Evolutionary conservation across 2,888 invertebrate genomes (phyloP).

Genomic region (Lingula anatina): DNA sequence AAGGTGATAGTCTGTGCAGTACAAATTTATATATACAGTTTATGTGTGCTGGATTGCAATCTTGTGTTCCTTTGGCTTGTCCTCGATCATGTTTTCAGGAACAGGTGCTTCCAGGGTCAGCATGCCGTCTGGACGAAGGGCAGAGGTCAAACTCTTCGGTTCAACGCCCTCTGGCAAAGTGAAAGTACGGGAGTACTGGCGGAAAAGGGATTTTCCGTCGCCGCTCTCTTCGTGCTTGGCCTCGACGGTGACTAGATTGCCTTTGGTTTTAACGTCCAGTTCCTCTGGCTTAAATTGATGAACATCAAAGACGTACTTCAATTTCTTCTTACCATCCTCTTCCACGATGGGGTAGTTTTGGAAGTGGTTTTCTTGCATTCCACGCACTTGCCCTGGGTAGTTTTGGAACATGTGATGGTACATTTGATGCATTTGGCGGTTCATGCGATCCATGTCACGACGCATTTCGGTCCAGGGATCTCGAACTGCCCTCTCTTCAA

Average conservation of each 20-base stretch:
- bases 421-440: slow-evolving; percentile 16
- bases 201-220: slow-evolving; percentile 92
- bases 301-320: slow-evolving; percentile 94
- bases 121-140: slow-evolving; percentile 92
- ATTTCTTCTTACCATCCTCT: slow-evolving; percentile 72
- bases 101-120: slow-evolving; percentile 94
- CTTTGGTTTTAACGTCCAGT: slow-evolving; percentile 96
- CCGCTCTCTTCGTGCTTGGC: slow-evolving; percentile 98
- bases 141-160: slow-evolving; percentile 92
- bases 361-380: slow-evolving; percentile 23
- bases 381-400: neutral
- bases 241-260: slow-evolving; percentile 87
- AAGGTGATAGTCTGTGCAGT: too few species aligned
- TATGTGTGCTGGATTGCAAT: slow-evolving; percentile 64
- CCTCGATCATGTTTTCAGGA: slow-evolving; percentile 80
- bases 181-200: slow-evolving; percentile 98
- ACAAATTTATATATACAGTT: too few species aligned
- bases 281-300: slow-evolving; percentile 94
- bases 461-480: too few species aligned
- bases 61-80: slow-evolving; percentile 64
- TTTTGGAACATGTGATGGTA: slow-evolving; percentile 13
- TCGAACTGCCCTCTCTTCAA: too few species aligned
- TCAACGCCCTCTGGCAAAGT: slow-evolving; percentile 93
- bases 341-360: slow-evolving; percentile 32
- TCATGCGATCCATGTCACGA: slow-evolving; percentile 15